Evolutionary conservation across 53 echinoderm and acorn worm genomes (phyloP).

Genomic region (Antedon mediterranea): DNA sequence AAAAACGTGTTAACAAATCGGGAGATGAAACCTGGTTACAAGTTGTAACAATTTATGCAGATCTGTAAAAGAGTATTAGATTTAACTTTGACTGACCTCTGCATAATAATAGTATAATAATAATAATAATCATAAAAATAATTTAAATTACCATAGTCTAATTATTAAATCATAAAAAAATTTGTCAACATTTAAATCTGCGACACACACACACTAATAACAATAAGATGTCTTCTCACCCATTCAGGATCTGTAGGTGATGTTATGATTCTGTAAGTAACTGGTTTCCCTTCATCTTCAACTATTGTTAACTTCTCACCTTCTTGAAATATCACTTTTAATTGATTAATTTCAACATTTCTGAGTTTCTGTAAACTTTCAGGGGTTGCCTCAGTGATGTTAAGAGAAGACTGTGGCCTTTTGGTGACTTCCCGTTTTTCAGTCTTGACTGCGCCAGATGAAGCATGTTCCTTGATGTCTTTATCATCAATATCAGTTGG

Average conservation of each 20-base stretch:
- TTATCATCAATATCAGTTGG: neutral
- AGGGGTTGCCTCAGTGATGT: constrained; percentile 28
- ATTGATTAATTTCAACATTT: constrained; percentile 54
- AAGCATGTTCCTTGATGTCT: neutral
- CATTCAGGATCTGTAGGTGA: constrained; percentile 88
- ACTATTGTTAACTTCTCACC: constrained; percentile 24
- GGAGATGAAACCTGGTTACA: too few relatives aligned
- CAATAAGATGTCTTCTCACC: constrained; percentile 38
- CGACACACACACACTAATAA: too few relatives aligned
- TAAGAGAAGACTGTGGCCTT: constrained; percentile 11
- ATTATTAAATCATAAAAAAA: too few relatives aligned
- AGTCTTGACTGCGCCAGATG: neutral
- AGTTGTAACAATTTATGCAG: too few relatives aligned
- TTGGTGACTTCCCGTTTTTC: neutral
- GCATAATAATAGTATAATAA: too few relatives aligned
- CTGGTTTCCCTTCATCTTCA: constrained; percentile 28
- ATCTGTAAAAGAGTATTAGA: too few relatives aligned
- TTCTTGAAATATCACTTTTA: constrained; percentile 46
- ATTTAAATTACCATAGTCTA: neutral
- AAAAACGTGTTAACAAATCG: too few relatives aligned
- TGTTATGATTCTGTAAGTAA: constrained; percentile 40
- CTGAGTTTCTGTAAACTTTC: constrained; percentile 44
- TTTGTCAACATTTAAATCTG: too few relatives aligned
- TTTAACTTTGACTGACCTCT: too few relatives aligned
- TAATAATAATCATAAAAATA: too few relatives aligned